Conservation (phyloP, 2,113 vertebrate genomes). For the Pteronura brasiliensis region DNA sequence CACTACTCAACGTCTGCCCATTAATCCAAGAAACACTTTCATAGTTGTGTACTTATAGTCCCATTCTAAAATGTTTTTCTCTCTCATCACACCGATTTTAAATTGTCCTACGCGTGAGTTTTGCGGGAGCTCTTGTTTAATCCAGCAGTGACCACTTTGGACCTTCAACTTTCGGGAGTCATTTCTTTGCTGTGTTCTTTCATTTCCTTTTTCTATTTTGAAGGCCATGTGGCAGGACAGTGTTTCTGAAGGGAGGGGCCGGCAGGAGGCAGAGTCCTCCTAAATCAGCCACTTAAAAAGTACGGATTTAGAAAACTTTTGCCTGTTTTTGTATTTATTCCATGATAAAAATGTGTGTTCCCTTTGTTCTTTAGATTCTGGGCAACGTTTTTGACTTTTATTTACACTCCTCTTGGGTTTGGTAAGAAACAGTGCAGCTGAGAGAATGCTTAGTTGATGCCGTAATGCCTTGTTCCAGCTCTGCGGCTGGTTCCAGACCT, state of each 20-base stretch:
- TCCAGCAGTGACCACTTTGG: neutral
- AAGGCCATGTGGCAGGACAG: neutral
- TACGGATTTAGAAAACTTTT: neutral
- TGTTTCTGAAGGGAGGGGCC: neutral
- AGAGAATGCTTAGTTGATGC: neutral
- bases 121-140: neutral
- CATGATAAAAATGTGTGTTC: slow-evolving; percentile 9
- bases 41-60: no score
- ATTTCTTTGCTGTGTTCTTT: neutral
- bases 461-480: neutral
- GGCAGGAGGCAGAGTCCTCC: neutral
- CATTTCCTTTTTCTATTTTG: neutral
- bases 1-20: neutral
- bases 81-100: neutral
- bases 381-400: neutral
- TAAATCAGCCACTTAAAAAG: neutral
- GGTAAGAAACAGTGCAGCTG: neutral
- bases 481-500: neutral
- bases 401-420: neutral
- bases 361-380: neutral
- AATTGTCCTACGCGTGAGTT: neutral
- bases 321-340: neutral
- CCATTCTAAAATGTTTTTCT: neutral
- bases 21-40: neutral
- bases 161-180: neutral